phyloP scores from a whole-genome alignment of 2,113 vertebrate species.

The Sander lucioperca region DNA sequence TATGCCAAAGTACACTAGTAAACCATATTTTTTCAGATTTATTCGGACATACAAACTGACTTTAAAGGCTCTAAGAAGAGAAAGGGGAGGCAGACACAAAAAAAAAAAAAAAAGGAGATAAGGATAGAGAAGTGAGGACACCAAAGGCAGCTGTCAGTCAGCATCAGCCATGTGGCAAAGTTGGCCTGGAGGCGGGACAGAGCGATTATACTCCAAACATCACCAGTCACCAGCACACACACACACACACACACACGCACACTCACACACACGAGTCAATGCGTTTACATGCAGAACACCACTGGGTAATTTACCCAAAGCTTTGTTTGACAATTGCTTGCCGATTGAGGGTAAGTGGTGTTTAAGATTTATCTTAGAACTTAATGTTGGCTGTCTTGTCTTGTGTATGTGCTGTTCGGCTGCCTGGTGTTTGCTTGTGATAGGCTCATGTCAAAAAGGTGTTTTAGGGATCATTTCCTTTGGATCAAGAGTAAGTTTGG shows the following conservation, averaged over 20 bases:
- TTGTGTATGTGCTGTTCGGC: not conserved
- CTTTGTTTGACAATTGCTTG: not conserved
- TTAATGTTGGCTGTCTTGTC: not conserved
- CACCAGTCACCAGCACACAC: not conserved
- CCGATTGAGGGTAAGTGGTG: not conserved
- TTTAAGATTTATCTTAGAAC: not conserved
- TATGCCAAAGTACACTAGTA: not conserved
- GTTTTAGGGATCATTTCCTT: constrained; percentile 13
- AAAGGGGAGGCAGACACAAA: not conserved
- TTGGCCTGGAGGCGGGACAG: not conserved
- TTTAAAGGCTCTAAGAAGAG: not conserved
- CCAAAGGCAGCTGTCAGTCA: constrained; percentile 40
- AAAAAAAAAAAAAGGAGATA: not conserved
- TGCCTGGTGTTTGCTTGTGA: constrained; percentile 1
- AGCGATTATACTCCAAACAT: constrained; percentile 15
- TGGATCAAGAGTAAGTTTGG: constrained; percentile 6
- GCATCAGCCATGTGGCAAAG: constrained; percentile 18
- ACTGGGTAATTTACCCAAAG: not conserved
- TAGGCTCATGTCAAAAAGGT: not conserved
- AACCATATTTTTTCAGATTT: not conserved
- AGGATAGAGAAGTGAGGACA: not conserved
- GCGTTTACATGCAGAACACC: not conserved
- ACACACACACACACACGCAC: not conserved
- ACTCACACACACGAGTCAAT: not conserved
- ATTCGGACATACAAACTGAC: not conserved